Evolutionary conservation across 2,113 vertebrate genomes (phyloP), one percentile per base, ranked within the genome.

Genomic region (Leuciscus idus): DNA sequence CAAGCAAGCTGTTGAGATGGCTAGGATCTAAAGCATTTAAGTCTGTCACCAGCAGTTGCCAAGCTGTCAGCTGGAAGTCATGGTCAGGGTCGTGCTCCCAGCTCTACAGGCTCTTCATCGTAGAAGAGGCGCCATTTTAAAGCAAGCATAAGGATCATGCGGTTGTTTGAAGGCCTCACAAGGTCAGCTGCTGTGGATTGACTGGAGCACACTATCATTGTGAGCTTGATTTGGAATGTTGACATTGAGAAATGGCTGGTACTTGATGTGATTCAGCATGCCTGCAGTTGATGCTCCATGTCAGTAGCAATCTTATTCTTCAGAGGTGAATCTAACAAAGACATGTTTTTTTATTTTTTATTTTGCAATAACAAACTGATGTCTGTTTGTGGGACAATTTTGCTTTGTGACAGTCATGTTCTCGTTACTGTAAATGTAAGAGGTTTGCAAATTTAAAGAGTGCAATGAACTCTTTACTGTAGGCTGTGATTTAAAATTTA

Each of bases 121-220:
- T 85, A 85, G 61, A 76, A 90, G 88, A 89, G 90, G 88, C 90
- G 89, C 81, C 91, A 93, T 94, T 92, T 93, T 90, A 94, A 94
- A 90, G 92, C 91, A 93, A 94, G 89, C 90, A 87, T 90, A 70
- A 84, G 89, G 89, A 95, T 90, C 66, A 66, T n/a, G 80, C 57
- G 55, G 52, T 77, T 93, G 92, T 92, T 92, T 90, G 81, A 90
- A 89, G 88, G 82, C 89, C 87, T 81, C 82, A 68, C 90, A 91
- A 90, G 91, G 90, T 92, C 91, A 90, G 52, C 0, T 82, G 52
- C 23, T 85, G 91, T 91, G 85, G 93, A 94, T 92, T 39, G 90
- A 88, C 89, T 12, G 90, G 30, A 86, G 89, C 90, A 75, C 72
- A 86, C 52, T 87, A 85, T 85, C 68, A 89, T 81, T 81, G 10